Evolutionary conservation across 2,888 invertebrate species (phyloP).

Genomic region (Pandemis heparana): DNA sequence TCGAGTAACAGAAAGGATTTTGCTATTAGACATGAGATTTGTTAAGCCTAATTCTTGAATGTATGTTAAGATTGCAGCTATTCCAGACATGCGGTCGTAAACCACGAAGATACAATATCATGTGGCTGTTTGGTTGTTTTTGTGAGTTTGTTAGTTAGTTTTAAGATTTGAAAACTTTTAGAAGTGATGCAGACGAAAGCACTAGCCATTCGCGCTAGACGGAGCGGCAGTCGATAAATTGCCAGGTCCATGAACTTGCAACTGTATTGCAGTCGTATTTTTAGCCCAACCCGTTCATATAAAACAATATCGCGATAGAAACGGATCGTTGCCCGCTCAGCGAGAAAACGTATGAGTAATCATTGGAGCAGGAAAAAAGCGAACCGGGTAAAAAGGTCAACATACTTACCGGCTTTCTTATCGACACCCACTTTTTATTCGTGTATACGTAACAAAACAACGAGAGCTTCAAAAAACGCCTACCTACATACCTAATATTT

Average conservation of each 20-base stretch:
- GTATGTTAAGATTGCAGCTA: constrained; percentile 29
- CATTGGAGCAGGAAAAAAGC: constrained; percentile 19
- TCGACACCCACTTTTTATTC: neutral
- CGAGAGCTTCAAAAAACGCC: neutral
- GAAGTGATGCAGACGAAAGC: constrained; percentile 47
- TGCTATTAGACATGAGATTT: constrained; percentile 36
- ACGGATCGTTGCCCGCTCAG: constrained; percentile 33
- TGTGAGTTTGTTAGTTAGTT: constrained; percentile 20
- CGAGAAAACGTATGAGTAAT: constrained; percentile 42
- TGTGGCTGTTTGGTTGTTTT: constrained; percentile 22
- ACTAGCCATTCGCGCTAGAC: constrained; percentile 57
- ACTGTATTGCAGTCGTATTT: constrained; percentile 52
- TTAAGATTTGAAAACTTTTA: constrained; percentile 16
- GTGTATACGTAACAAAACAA: neutral
- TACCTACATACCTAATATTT: neutral
- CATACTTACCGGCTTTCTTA: constrained; percentile 5
- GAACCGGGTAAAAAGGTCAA: constrained; percentile 16
- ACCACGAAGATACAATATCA: constrained; percentile 7
- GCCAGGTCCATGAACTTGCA: constrained; percentile 76
- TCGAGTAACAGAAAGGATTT: constrained; percentile 38
- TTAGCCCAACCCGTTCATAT: constrained; percentile 43
- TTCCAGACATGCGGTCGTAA: constrained; percentile 18
- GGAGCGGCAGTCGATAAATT: constrained; percentile 59
- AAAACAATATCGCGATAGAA: constrained; percentile 39
- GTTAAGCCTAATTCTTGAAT: constrained; percentile 15